These are phyloP conservation scores for Tanypteryx hageni DNA, from an alignment of 2,888 invertebrate species.

Conservation along the genomic window DNA sequence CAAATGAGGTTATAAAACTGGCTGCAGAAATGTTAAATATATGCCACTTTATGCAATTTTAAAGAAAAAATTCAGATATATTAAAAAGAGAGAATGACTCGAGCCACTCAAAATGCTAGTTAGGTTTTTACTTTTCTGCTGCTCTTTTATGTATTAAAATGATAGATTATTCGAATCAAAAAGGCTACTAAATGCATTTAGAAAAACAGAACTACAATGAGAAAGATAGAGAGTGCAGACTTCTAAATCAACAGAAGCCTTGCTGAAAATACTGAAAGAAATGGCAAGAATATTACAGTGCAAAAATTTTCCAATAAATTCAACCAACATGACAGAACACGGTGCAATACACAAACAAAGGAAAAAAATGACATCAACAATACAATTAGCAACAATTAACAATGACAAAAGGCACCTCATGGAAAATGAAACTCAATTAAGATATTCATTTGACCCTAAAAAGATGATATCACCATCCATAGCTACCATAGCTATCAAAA, in stretches of 20 bases:
- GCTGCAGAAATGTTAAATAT: neutral
- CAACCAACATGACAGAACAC: neutral
- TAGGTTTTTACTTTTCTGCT: too few relatives aligned
- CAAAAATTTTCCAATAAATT: neutral
- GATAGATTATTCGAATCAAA: neutral
- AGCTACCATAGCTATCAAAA: too few relatives aligned
- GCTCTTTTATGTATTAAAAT: too few relatives aligned
- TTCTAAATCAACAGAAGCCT: neutral
- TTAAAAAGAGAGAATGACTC: neutral
- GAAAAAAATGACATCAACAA: neutral
- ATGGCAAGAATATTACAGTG: neutral
- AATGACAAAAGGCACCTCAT: slow-evolving; percentile 26
- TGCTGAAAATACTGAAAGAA: neutral
- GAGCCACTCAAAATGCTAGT: neutral
- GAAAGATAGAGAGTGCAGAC: neutral
- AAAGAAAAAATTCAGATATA: neutral
- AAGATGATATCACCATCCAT: neutral
- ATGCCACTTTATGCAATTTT: neutral
- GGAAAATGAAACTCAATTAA: slow-evolving; percentile 33
- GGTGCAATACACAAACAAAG: neutral
- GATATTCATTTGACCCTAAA: slow-evolving; percentile 65
- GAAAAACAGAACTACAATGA: neutral
- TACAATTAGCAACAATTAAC: slow-evolving; percentile 43
- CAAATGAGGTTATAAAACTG: too few relatives aligned
- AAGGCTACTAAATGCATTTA: neutral